Conservation (phyloP, 1,140 invertebrate genomes). For the Hyposmocoma kahamanoa region DNA sequence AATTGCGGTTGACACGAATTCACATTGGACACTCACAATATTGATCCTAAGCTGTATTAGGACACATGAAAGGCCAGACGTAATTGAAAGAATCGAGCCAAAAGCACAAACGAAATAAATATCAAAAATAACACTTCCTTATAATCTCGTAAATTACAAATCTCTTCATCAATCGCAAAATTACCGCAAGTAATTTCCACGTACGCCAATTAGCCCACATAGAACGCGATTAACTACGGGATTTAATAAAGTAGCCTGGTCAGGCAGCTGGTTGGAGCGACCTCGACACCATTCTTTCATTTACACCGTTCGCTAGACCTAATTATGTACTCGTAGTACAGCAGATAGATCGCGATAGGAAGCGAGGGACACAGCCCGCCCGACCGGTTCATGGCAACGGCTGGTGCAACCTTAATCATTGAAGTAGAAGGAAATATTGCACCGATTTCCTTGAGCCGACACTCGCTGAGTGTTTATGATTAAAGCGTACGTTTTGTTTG, state of each 20-base stretch:
- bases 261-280: slow-evolving; percentile 31
- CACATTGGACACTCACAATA: no score
- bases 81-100: no score
- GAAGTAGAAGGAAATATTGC: slow-evolving; percentile 5
- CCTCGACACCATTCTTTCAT: slow-evolving; percentile 48
- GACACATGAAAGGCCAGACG: no score
- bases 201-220: slow-evolving; percentile 32
- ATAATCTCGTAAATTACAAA: no score
- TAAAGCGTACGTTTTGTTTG: no score
- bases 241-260: slow-evolving; percentile 26
- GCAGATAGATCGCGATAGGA: slow-evolving; percentile 42
- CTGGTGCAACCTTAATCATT: neutral
- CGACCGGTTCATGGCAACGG: slow-evolving; percentile 22
- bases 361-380: slow-evolving; percentile 26
- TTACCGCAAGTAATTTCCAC: no score
- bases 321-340: slow-evolving; percentile 35
- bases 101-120: no score
- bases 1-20: no score
- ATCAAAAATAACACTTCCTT: no score
- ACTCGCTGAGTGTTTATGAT: no score
- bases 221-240: slow-evolving; percentile 15
- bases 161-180: no score
- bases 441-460: slow-evolving; percentile 1
- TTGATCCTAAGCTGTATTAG: no score
- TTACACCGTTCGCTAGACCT: slow-evolving; percentile 41